These are phyloP conservation scores for Podiceps cristatus DNA, from an alignment of 2,113 vertebrate genomes.

Conservation along the genomic window DNA sequence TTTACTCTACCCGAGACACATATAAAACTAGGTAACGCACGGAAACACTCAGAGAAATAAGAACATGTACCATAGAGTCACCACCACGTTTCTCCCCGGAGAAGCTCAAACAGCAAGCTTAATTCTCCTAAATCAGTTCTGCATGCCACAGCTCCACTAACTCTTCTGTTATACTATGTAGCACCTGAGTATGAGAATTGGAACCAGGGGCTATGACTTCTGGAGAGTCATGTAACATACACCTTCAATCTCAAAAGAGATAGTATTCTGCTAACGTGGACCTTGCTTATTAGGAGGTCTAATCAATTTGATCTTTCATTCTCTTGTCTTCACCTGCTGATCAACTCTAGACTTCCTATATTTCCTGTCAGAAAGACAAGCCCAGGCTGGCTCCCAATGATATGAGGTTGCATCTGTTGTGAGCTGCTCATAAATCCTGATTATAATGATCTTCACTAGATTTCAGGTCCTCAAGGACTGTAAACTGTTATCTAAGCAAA, in stretches of 20 bases:
- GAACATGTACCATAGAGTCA: not conserved
- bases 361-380: not conserved
- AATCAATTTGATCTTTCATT: not conserved
- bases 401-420: not conserved
- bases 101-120: not conserved
- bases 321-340: not conserved
- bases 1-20: not conserved
- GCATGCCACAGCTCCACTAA: not conserved
- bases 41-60: not conserved
- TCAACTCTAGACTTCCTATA: not conserved
- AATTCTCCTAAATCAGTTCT: not conserved
- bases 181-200: not conserved
- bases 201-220: not conserved
- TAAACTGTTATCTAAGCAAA: not conserved
- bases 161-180: not conserved
- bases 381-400: not conserved
- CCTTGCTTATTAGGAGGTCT: not conserved
- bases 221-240: not conserved
- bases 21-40: not conserved
- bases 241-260: not conserved
- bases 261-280: not conserved
- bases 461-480: not conserved
- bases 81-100: accelerated
- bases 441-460: not conserved
- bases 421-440: not conserved